Percentiles rank a stretch among this genome's conserved stretches.
These are phyloP conservation scores for Chalcis sispes DNA, from an alignment of 2,888 invertebrate genomes.

Conservation along the genomic window DNA sequence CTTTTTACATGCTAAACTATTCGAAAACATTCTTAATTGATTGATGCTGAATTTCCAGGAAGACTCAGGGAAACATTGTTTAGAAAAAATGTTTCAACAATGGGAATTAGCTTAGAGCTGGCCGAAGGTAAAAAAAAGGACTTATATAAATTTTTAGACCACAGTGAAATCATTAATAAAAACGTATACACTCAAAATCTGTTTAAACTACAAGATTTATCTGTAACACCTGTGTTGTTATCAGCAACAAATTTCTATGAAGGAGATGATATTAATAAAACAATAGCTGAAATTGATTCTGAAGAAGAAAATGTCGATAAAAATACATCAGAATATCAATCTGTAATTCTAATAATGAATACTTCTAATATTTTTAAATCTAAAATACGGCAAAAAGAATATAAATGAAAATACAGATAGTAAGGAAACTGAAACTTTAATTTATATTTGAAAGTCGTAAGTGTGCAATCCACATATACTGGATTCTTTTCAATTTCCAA, in stretches of 20 bases:
- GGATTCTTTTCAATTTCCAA: no score
- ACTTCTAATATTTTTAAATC: no score
- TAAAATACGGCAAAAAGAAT: no score
- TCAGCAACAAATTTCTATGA: not conserved
- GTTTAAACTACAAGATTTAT: not conserved
- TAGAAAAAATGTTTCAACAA: constrained; percentile 57
- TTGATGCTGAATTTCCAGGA: constrained; percentile 55
- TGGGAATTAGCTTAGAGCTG: not conserved
- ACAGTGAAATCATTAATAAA: constrained; percentile 6
- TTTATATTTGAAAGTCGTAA: no score
- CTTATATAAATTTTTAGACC: not conserved
- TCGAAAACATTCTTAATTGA: constrained; percentile 45
- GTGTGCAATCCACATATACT: no score
- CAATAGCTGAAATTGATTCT: not conserved
- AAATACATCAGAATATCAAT: no score
- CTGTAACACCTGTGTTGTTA: not conserved
- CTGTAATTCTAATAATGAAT: no score
- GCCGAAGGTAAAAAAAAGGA: not conserved
- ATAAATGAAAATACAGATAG: no score
- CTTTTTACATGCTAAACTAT: constrained; percentile 53
- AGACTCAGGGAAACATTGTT: constrained; percentile 57
- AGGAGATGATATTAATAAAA: not conserved
- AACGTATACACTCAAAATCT: not conserved
- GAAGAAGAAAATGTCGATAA: not conserved
- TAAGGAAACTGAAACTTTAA: no score